Conservation (phyloP, 2,888 invertebrate species). For the Dione vanillae region DNA sequence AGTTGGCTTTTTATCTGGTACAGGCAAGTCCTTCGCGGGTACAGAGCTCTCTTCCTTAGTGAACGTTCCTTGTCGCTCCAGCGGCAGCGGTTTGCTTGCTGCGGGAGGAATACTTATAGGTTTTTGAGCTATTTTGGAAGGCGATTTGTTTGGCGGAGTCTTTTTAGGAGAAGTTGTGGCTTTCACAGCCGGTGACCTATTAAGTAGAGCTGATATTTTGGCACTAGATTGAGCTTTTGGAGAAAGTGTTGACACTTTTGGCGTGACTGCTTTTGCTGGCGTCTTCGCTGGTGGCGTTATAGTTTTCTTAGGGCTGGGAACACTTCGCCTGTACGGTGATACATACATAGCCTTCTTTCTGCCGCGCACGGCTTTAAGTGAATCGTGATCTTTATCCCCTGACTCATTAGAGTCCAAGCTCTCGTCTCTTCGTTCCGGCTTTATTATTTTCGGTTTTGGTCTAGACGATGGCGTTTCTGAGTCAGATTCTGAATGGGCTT, state of each 20-base stretch:
- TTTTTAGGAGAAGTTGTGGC: constrained; percentile 73
- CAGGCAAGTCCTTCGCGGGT: constrained; percentile 67
- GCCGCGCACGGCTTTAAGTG: constrained; percentile 86
- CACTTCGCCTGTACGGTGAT: constrained; percentile 81
- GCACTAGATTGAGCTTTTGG: constrained; percentile 63
- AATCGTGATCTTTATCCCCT: constrained; percentile 67
- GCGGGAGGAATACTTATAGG: constrained; percentile 58
- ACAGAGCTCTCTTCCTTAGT: constrained; percentile 90
- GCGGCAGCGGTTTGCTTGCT: constrained; percentile 74
- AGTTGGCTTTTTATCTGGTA: constrained; percentile 61
- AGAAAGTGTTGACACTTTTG: constrained; percentile 55
- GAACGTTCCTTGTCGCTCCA: constrained; percentile 95
- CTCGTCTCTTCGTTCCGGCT: constrained; percentile 76
- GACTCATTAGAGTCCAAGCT: constrained; percentile 78
- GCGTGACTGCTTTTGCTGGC: constrained; percentile 54
- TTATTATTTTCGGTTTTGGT: constrained; percentile 85
- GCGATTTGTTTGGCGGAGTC: constrained; percentile 62
- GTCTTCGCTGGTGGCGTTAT: constrained; percentile 48
- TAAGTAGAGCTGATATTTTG: constrained; percentile 56
- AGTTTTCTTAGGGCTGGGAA: constrained; percentile 66
- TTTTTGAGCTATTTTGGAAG: constrained; percentile 61
- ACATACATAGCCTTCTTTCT: constrained; percentile 88
- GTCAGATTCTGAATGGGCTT: constrained; percentile 77
- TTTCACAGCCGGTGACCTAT: constrained; percentile 59
- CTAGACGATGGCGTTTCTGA: constrained; percentile 61